Evolutionary conservation across 2,113 vertebrate species (phyloP), one percentile per base, ranked within the genome.

Genomic region (Progne subis): DNA sequence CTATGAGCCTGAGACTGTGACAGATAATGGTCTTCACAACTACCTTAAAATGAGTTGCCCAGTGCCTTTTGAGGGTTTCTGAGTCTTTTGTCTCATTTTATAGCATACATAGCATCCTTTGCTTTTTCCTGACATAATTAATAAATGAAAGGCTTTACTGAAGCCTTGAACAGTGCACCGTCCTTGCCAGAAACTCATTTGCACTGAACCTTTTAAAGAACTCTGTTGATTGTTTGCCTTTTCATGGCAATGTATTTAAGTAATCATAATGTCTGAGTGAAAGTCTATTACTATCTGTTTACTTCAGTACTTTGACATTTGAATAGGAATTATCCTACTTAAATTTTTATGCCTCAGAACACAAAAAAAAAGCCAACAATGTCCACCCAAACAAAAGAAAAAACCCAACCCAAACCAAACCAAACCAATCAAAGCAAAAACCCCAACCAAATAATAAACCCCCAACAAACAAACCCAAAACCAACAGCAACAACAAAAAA

Each of bases 1-100:
- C 24, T 0, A 0, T 41, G 60, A 82, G n/a, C 39, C 1, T 0
- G 2, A 53, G 29, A 59, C 39, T 34, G 44, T 37, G 20, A n/a
- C 25, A 49, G 29, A 49, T 32, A 47, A 55, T 18, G 14, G 5
- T 14, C 24, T 1, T 1, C 67, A 64, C 34, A 68, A 56, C 4
- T 37, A 76, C 64, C 15, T 11, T 60, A 17, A 28, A 87, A 64
- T 7, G 46, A 86, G 7, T 15, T 3, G 1, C 25, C n/a, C 44
- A 71, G 6, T 5, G 5, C 15, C 11, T 18, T 59, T 3, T 52
- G 29, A 67, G 24, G 52, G 6, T 20, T 86, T 70, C 56, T 94
- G 65, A 47, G 39, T 20, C 18, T 72, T 82, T 86, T 61, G 26
- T n/a, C 46, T 46, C 39, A 9, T 74, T 90, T 92, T 85, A 18